Percentiles rank a stretch among this genome's conserved stretches.
These are phyloP conservation scores for Hirtodrosophila cameraria DNA, from an alignment of 2,888 invertebrate genomes.

Conservation along the genomic window DNA sequence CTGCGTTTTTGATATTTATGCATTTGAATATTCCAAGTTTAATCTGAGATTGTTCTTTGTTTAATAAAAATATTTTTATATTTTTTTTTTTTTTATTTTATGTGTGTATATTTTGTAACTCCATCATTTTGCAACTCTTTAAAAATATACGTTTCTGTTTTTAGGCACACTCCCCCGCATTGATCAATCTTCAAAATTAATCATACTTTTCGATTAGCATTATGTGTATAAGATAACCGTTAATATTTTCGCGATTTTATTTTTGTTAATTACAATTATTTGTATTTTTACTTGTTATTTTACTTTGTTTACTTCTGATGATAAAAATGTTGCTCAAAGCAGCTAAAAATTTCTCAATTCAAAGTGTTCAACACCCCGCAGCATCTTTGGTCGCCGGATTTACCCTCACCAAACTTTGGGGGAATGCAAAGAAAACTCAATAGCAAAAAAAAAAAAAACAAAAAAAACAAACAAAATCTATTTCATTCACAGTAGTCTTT, in stretches of 20 bases:
- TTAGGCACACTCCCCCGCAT: slow-evolving; percentile 19
- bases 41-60: too few relatives aligned
- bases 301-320: slow-evolving; percentile 9
- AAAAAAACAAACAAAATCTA: background rate
- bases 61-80: slow-evolving; percentile 20
- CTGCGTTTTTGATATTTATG: slow-evolving; percentile 14
- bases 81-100: slow-evolving; percentile 3
- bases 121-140: slow-evolving; percentile 18
- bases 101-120: slow-evolving; percentile 8
- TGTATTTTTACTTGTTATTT: background rate
- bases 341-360: slow-evolving; percentile 10
- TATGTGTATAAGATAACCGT: slow-evolving; percentile 18
- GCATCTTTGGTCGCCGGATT: slow-evolving; percentile 5
- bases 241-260: slow-evolving; percentile 1
- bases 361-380: slow-evolving; percentile 15
- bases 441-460: background rate
- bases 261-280: background rate
- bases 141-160: slow-evolving; percentile 19
- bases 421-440: background rate
- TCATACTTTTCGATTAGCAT: slow-evolving; percentile 15
- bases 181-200: slow-evolving; percentile 11
- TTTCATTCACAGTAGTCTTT: slow-evolving; percentile 1
- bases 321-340: slow-evolving; percentile 29
- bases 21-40: slow-evolving; percentile 3
- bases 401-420: background rate